Evolutionary conservation across 2,797 vertebrate genomes (phyloP), one percentile per base, ranked within the genome.

Genomic region (Carduelis carduelis): DNA sequence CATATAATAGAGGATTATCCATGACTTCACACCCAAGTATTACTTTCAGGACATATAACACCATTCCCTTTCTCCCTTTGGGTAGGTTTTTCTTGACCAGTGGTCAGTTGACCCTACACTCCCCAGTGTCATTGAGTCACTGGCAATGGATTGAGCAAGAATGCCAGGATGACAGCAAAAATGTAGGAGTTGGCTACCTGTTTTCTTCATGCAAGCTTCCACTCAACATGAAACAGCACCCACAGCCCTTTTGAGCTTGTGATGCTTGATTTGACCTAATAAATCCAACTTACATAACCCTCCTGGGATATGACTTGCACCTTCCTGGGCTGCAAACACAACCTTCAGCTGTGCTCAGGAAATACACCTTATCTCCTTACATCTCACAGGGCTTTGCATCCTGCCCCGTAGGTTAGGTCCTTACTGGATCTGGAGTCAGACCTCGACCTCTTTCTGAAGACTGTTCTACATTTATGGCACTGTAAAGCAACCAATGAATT

Each of bases 41-140:
- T 17, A 68, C 43, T 60, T 71, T 41, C 37, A 83, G 22, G 34
- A 75, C 7, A 2, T 9, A 32, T 1, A 85, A 5, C 66, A 32
- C 5, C 41, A 53, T 16, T 68, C 27, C 5, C 34, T 5, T 82
- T 75, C 52, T 77, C 44, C 34, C 34, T 21, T 5, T 21, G 15
- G 12, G 12, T 32, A 39, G 11, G 53, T 50, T 78, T 53, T 71
- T 64, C 44, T 30, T 64, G 26, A 72, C 14, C 39, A 46, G 28
- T 10, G 26, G 65, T 26, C 2, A 1, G 9, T 5, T 47, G 32
- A 77, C 12, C 23, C 26, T 85, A 7, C 18, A 37, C 8, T 39
- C 7, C n/a, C 13, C 2, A 0, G 1, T 3, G 15, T 46, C 28
- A 55, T 0, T 27, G 39, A 55, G 12, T 55, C 63, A 60, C 13